These are phyloP conservation scores for Trachelus troglodyta DNA, from an alignment of 2,888 invertebrate genomes.

Conservation along the genomic window DNA sequence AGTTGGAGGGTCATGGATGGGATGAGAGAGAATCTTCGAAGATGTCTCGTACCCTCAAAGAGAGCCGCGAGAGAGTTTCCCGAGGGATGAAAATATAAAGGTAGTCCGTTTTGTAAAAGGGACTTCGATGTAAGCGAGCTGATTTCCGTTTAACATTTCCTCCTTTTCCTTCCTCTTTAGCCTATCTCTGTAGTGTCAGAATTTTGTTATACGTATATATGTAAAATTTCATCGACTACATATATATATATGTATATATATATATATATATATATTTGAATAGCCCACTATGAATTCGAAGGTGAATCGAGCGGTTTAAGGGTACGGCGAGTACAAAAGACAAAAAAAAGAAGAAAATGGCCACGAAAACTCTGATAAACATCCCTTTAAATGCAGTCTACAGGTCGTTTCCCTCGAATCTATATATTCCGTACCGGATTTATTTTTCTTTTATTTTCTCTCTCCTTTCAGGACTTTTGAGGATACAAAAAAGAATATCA, in stretches of 20 bases:
- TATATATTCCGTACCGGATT: background rate
- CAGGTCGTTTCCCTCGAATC: background rate
- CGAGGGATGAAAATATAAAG: conserved; percentile 13
- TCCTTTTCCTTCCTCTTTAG: conserved; percentile 1
- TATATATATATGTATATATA: too few relatives aligned
- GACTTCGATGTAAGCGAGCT: conserved; percentile 41
- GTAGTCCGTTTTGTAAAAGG: conserved; percentile 30
- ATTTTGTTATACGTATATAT: background rate
- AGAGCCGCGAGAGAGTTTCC: conserved; percentile 19
- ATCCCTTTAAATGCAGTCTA: background rate
- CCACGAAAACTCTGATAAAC: background rate
- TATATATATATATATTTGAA: background rate
- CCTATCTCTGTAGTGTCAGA: background rate
- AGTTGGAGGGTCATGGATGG: background rate
- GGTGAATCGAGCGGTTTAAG: background rate
- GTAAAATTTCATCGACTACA: background rate
- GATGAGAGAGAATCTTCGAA: background rate
- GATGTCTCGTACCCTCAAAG: conserved; percentile 17
- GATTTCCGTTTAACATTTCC: conserved; percentile 58
- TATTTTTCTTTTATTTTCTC: conserved; percentile 25
- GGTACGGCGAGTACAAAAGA: background rate
- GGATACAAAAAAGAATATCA: background rate
- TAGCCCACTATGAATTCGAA: background rate
- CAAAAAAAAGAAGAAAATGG: background rate
- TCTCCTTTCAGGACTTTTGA: conserved; percentile 16